Conservation (phyloP, 2,797 vertebrate genomes). For the Botia kubotai region DNA sequence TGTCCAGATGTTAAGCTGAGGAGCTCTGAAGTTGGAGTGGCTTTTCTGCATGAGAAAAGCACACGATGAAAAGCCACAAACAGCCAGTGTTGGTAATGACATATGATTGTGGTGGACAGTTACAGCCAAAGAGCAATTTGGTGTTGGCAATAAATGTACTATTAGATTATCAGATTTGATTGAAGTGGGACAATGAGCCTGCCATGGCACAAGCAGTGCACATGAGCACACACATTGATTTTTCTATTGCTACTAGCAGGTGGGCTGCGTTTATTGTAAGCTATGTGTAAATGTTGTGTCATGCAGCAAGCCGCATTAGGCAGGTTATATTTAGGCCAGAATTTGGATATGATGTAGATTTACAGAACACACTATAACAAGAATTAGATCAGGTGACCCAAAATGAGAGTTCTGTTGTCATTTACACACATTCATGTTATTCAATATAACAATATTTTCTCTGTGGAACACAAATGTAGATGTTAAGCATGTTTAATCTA, state of each 20-base stretch:
- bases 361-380: no score
- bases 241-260: neutral
- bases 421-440: no score
- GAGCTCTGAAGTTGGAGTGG: no score
- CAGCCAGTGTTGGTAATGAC: neutral
- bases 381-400: no score
- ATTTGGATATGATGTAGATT: no score
- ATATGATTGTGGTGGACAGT: neutral
- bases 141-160: slow-evolving; percentile 8
- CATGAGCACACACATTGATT: neutral
- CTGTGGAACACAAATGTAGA: neutral
- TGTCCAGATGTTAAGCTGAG: no score
- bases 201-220: neutral
- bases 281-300: no score
- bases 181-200: slow-evolving; percentile 4
- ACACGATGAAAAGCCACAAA: neutral
- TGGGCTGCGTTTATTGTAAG: neutral
- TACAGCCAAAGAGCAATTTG: neutral
- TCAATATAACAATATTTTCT: neutral
- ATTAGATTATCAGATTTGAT: neutral
- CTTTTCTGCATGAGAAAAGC: slow-evolving; percentile 1
- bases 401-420: no score
- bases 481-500: neutral
- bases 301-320: no score
- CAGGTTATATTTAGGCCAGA: no score